These are phyloP conservation scores for Grantiella picta DNA, from an alignment of 2,113 vertebrate species.

Conservation along the genomic window DNA sequence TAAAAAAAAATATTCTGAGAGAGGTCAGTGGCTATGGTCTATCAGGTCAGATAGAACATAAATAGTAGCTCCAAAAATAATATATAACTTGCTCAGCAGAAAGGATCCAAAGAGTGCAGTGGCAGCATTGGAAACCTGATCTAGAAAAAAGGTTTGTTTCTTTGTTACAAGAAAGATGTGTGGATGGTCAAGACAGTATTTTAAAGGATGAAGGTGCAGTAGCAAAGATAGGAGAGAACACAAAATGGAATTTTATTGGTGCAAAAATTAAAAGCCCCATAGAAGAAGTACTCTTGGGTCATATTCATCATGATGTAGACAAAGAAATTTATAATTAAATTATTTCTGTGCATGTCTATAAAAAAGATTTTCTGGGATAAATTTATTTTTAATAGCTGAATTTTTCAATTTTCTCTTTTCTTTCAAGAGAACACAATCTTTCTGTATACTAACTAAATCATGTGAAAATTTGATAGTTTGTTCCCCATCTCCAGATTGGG, in stretches of 20 bases:
- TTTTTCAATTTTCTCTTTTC: neutral
- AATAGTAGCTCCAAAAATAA: neutral
- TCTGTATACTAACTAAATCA: neutral
- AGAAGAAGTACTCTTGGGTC: neutral
- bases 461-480: neutral
- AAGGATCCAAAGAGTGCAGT: neutral
- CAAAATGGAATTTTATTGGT: neutral
- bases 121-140: neutral
- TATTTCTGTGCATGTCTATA: neutral
- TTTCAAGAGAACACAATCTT: neutral
- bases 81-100: neutral
- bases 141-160: neutral
- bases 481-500: neutral
- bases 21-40: neutral
- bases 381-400: neutral
- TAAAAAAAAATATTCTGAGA: neutral
- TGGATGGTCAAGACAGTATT: neutral
- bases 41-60: neutral
- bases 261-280: neutral
- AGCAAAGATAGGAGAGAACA: neutral
- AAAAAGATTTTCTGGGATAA: neutral
- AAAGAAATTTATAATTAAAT: neutral
- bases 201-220: neutral
- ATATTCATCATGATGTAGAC: neutral
- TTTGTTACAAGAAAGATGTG: neutral